phyloP scores from a whole-genome alignment of 2,888 invertebrate genomes.

The Epinotia brunnichana region DNA sequence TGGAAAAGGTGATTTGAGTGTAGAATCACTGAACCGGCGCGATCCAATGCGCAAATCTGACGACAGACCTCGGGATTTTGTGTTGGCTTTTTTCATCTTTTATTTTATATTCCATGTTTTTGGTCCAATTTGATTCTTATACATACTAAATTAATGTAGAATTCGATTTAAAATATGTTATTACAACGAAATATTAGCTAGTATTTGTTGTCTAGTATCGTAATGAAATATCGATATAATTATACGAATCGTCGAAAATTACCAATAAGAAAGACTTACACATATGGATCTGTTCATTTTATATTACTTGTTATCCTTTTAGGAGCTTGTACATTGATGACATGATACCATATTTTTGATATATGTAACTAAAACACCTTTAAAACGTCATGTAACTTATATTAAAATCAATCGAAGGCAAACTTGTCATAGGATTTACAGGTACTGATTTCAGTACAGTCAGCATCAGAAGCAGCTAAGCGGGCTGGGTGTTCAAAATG shows the following conservation, averaged over 20 bases:
- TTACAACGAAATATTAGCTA: neutral
- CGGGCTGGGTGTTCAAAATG: too few species aligned
- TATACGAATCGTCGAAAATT: neutral
- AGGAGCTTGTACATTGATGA: neutral
- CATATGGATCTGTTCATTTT: neutral
- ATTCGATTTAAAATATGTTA: neutral
- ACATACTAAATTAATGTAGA: neutral
- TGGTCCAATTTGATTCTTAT: neutral
- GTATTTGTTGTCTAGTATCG: neutral
- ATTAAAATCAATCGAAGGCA: neutral
- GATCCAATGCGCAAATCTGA: conserved; percentile 79
- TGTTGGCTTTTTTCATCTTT: conserved; percentile 56
- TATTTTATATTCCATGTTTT: conserved; percentile 30
- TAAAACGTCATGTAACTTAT: neutral
- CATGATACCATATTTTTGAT: neutral
- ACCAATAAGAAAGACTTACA: neutral
- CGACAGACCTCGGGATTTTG: conserved; percentile 65
- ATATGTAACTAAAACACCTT: neutral
- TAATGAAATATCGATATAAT: neutral
- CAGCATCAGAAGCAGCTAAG: too few species aligned
- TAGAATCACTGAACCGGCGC: conserved; percentile 70
- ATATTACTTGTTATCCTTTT: neutral
- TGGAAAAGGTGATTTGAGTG: conserved; percentile 62
- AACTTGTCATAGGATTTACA: neutral
- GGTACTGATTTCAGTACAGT: too few species aligned